Evolutionary conservation across 2,888 invertebrate genomes (phyloP), one percentile per base, ranked within the genome.

Genomic region (Dasypolia templi): DNA sequence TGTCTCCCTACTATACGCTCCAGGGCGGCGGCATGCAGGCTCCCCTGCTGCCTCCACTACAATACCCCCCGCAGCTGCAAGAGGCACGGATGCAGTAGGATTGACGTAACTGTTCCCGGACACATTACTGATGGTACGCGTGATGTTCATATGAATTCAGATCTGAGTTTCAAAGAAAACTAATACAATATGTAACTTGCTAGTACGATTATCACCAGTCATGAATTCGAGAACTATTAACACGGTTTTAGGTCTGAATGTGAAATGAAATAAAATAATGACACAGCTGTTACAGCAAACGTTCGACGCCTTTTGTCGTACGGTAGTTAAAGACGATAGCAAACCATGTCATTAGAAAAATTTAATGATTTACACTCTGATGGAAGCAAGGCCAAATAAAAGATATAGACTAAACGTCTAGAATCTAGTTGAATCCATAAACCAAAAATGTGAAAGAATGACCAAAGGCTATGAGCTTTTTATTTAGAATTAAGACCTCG

Each of bases 11-110:
- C 93, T 98, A 98, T 86, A 93, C 98, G 53, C 94, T 98, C 83
- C 98, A 97, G 9, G 93, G 95, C 1, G 97, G 97, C 42, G 97
- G 97, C 14, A 95, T 96, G 17, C 97, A 96, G 75, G 95, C 95
- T 0, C 97, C 97, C 32, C 96, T 97, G 19, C 97, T 98, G 83
- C 97, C 97, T 1, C 97, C 97, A 2, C 96, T 97, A 46, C 94
- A 97, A 17, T 97, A 97, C 90, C 97, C 97, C n/a, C 97, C 97
- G 64, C 97, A 97, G 75, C 97, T 98, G 75, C 98, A 98, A 93
- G 98, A 98, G 93, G 98, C 98, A 63, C 96, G 98, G 91, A 97
- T 98, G 95, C 98, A 98, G 94, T 98, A 97, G 94, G 87, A 81
- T 73, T 65, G 75, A 80, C 70, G 55, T 69, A 42, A 68, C 66